Evolutionary conservation across 2,888 invertebrate genomes (phyloP), one percentile per base, ranked within the genome.

Genomic region (Oxytorus armatus): DNA sequence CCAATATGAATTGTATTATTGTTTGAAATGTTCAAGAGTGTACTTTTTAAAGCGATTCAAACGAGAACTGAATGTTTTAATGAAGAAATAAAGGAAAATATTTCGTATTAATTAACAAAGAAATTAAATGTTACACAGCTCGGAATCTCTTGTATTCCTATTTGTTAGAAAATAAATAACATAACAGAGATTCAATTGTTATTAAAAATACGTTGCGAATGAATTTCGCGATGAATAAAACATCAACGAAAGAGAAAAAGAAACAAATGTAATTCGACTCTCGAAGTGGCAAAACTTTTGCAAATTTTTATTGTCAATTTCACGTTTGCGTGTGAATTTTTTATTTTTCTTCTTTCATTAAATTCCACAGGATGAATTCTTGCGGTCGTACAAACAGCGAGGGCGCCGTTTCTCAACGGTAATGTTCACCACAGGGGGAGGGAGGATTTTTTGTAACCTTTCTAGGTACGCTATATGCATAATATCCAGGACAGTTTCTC

Each of bases 401-500:
- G 36, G 10, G 18, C 57, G 36, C 39, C 39, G 25, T 42, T 39
- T 18, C 53, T 53, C 39, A 16, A 42, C 25, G 33, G 53, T 53
- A 25, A 23, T 21, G 39, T 68, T 68, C 0, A 53, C 53, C 53
- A 16, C 25, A 39, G 23, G 36, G n/a, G n/a, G n/a, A n/a, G n/a
- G n/a, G n/a, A n/a, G n/a, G n/a, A n/a, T n/a, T 63, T 63, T 68
- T 53, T 25, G 51, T 53, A 36, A 55, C 25, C 21, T 25, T 4
- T 42, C 29, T 10, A 16, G 39, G 25, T 68, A 33, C 10, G 14
- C 53, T 53, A 10, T 10, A 21, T 11, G 44, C 44, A 55, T 55
- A 57, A 55, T 55, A 42, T n/a, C 44, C 25, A 16, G 23, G 53
- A 39, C 42, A 18, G 55, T 69, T 69, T 55, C 53, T 69, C 69